Conservation (phyloP, 2,113 vertebrate species). For the Oreotrochilus melanogaster region DNA sequence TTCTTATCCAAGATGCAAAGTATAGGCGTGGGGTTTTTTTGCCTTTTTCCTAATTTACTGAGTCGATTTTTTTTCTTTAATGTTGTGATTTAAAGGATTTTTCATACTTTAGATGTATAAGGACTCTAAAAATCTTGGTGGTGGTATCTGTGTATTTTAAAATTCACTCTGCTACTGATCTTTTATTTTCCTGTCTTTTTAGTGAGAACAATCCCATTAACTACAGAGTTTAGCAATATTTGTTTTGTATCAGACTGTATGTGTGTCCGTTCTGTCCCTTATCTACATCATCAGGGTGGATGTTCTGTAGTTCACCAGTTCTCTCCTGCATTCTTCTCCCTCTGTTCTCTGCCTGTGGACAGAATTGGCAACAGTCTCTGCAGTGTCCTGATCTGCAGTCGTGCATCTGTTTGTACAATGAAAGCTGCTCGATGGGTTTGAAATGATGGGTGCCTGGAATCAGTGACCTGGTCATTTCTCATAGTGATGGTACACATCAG, state of each 20-base stretch:
- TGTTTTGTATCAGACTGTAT: background rate
- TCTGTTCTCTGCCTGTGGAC: background rate
- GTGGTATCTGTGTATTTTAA: background rate
- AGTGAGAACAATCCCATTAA: background rate
- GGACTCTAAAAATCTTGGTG: background rate
- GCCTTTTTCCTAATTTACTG: background rate
- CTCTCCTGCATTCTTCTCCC: background rate
- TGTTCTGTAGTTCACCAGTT: background rate
- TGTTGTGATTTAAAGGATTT: background rate
- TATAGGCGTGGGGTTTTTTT: background rate
- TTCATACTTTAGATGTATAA: background rate
- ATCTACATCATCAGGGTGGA: background rate
- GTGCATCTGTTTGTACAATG: background rate
- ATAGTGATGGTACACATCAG: background rate
- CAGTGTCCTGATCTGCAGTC: background rate
- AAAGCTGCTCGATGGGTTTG: background rate
- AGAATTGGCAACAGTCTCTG: background rate
- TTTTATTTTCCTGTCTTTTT: background rate
- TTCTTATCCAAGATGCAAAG: background rate
- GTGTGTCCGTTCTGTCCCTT: background rate
- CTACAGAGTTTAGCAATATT: background rate
- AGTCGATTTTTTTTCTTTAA: background rate
- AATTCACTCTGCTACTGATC: background rate
- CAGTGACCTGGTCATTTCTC: conserved; percentile 8
- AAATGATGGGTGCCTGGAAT: background rate